Evolutionary conservation across 2,888 invertebrate genomes (phyloP), one percentile per base, ranked within the genome.

Genomic region (Pilophorus perplexus): DNA sequence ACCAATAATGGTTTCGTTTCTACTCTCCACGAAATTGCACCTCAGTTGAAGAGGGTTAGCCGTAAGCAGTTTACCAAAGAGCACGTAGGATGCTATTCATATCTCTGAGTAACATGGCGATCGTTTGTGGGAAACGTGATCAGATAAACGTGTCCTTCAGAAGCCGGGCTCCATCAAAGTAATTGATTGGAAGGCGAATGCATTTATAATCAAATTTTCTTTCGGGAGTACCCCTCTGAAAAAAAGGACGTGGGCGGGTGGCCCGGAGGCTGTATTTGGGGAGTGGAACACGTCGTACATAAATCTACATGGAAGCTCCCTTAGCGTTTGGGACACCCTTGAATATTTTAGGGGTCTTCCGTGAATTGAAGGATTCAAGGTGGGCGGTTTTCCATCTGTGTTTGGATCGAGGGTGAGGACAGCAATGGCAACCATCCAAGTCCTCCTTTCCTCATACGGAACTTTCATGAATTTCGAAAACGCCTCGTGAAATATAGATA

Each of bases 261-360:
- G 20, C 14, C 33, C 10, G 46, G 20, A 33, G 46, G 28, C 55
- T 59, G 59, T 59, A 62, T 46, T 46, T 46, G 62, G 48, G 48
- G 62, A 33, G 62, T 46, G 60, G 60, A 44, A 62, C 64, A 65
- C 64, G 64, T 65, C 64, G 54, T 54, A 65, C 64, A 65, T 65
- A 65, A 65, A 65, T 65, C 64, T 65, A 65, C 64, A 65, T 65
- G 64, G 54, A 42, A 25, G 54, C n/a, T 14, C 25, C 25, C 42
- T 48, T n/a, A 2, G 18, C 12, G 10, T 16, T 23, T 52, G 64
- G 64, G 64, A 54, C 64, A 54, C 28, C 52, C 54, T 42, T 65
- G 54, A 54, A 65, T 65, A 65, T 65, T 65, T 65, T 46, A 62
- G 48, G 22, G 46, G 48, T 44, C 48, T 62, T 62, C 48, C 62